Evolutionary conservation across 2,888 invertebrate species (phyloP), one percentile per base, ranked within the genome.

Genomic region (Amphipoea lucens): DNA sequence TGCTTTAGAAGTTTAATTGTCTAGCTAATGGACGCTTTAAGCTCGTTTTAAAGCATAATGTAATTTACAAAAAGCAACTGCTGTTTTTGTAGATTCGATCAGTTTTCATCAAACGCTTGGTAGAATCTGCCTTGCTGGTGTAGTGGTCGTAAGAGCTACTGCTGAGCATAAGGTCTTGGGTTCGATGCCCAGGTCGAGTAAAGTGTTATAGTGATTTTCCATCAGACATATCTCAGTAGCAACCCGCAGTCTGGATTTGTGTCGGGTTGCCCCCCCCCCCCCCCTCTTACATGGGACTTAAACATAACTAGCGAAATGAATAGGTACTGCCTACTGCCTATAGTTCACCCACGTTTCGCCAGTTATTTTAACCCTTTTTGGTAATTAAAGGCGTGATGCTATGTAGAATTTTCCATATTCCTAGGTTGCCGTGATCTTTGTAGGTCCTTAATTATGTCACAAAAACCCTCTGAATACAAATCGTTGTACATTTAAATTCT

Each of bases 401-500:
- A 62, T 29, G 29, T 29, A 23, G 29, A 54, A 57, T 42, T 12
- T 45, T 6, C 14, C 11, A 57, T 57, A 45, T 45, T n/a, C 1
- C n/a, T 60, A n/a, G n/a, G 36, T 45, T 45, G 7, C 17, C 3
- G n/a, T n/a, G 17, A 74, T 74, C 9, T 74, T 23, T 60, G 45
- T 45, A 1, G 12, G 17, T 51, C 73, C 36, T 48, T 62, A n/a
- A n/a, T n/a, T n/a, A 36, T 62, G 29, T 23, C 29, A 68, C 60
- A n/a, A 29, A 40, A 60, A 45, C 11, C 11, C 17, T 72, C 23
- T 48, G 17, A 40, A 36, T 45, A 45, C 36, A 36, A 69, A 65
- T 76, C 42, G 20, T 76, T 51, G 20, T 12, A 36, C 48, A 51
- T 80, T 60, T 17, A 42, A 51, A 66, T 70, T 23, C n/a, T 63